phyloP scores from a whole-genome alignment of 2,888 invertebrate genomes.

The Nipponacmea schrenckii region DNA sequence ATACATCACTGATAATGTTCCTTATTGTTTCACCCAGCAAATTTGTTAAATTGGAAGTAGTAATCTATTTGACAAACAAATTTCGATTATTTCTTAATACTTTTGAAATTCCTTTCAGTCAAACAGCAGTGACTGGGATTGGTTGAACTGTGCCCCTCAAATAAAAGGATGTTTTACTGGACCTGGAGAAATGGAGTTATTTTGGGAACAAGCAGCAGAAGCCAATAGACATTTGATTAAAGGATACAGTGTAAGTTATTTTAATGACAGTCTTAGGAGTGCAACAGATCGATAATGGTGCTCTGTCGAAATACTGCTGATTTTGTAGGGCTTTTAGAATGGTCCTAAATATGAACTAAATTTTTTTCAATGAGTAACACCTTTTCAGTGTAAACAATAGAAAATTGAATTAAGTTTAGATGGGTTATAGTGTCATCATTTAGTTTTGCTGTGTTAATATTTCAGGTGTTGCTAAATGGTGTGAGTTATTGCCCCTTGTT shows the following conservation, averaged over 20 bases:
- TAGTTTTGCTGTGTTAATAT: too few species aligned
- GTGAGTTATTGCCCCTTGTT: conserved; percentile 64
- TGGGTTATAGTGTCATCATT: too few species aligned
- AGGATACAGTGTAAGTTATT: conserved; percentile 25
- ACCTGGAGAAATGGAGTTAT: conserved; percentile 65
- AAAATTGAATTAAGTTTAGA: too few species aligned
- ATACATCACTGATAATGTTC: too few species aligned
- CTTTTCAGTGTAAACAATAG: too few species aligned
- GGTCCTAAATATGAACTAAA: too few species aligned
- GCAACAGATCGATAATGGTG: too few species aligned
- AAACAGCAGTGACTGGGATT: conserved; percentile 42
- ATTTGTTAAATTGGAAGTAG: background rate
- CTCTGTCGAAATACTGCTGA: too few species aligned
- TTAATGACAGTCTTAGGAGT: background rate
- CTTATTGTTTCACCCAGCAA: background rate
- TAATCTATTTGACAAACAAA: background rate
- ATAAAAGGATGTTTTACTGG: conserved; percentile 59
- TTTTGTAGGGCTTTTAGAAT: too few species aligned
- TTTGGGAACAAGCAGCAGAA: conserved; percentile 60
- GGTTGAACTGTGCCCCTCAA: conserved; percentile 62
- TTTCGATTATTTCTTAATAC: too few species aligned
- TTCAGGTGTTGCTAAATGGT: conserved; percentile 64
- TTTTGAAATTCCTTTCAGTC: background rate
- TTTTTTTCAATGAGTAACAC: too few species aligned
- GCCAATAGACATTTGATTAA: conserved; percentile 25